These are phyloP conservation scores for Athene noctua DNA, from an alignment of 2,113 vertebrate species.

Conservation along the genomic window DNA sequence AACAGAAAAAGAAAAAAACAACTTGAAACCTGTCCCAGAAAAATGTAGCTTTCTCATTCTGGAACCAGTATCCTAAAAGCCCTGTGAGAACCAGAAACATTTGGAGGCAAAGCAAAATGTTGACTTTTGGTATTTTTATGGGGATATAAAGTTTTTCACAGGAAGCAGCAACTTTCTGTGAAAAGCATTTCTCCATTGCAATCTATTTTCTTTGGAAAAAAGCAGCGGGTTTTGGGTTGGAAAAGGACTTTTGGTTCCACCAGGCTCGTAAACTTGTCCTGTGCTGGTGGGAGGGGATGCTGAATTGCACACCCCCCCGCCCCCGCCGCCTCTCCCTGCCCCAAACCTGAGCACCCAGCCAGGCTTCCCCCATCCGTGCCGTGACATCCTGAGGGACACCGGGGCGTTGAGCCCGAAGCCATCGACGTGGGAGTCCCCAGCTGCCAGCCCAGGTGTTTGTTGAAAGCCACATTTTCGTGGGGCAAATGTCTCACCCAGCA, in stretches of 20 bases:
- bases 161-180: background rate
- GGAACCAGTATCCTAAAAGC: background rate
- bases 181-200: rapidly evolving
- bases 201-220: constrained; percentile 20
- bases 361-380: background rate
- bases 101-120: background rate
- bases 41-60: background rate
- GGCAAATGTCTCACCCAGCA: background rate
- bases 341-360: background rate
- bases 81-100: background rate
- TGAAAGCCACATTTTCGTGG: rapidly evolving
- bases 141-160: background rate
- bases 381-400: background rate
- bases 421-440: too few relatives aligned
- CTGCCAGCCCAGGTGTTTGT: background rate
- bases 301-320: too few relatives aligned
- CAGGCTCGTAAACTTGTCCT: background rate
- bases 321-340: too few relatives aligned
- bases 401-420: background rate
- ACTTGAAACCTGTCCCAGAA: background rate
- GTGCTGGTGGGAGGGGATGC: background rate
- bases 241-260: background rate
- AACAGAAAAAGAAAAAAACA: background rate
- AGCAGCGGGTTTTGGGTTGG: background rate
- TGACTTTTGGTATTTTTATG: constrained; percentile 10